Base-by-base conservation (phyloP, 2,888 invertebrate genomes). In the Autographa gamma region DNA sequence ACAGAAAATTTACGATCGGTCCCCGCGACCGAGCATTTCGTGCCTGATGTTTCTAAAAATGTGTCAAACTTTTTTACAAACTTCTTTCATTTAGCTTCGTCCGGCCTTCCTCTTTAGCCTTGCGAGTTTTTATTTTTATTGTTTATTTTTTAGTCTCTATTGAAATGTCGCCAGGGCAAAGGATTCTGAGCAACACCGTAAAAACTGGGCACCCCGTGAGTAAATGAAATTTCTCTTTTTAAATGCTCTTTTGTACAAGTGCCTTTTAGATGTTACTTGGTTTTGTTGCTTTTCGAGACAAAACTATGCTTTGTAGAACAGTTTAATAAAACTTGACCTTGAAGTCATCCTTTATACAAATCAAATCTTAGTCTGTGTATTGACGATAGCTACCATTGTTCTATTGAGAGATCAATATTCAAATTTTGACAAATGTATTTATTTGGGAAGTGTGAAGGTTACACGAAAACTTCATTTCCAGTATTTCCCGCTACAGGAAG, bases 21-120 rank as follows among this genome's bases (percentile, higher is more conserved):
- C 89, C 92, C 91, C 90, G 91, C 90, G 90, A 88, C 90, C 91
- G 91, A 91, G 91, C 93, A 92, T 90, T 93, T 93, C 94, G 93
- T 92, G 95, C 93, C 93, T 93, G 95, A 94, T 93, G 95, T 92
- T 94, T 93, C 94, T 94, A 95, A 95, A 95, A 95, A 95, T 95
- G 95, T 95, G 95, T 95, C 95, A 95, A 95, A 95, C 91, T 94
- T 95, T 90, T 95, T 95, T 94, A 95, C 93, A 90, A 94, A 94
- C 90, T 94, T 95, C 95, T 94, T 95, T 95, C 94, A 95, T 95
- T 95, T 94, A 92, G 90, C 88, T 87, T 87, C 89, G 93, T 92
- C 93, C 93, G 93, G 91, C 93, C 94, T 93, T 94, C 92, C 91
- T 90, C 88, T 91, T 91, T 90, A 91, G 92, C 92, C 92, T 93